Evolutionary conservation across 2,113 vertebrate species (phyloP), one percentile per base, ranked within the genome.

Genomic region (Chauna torquata): DNA sequence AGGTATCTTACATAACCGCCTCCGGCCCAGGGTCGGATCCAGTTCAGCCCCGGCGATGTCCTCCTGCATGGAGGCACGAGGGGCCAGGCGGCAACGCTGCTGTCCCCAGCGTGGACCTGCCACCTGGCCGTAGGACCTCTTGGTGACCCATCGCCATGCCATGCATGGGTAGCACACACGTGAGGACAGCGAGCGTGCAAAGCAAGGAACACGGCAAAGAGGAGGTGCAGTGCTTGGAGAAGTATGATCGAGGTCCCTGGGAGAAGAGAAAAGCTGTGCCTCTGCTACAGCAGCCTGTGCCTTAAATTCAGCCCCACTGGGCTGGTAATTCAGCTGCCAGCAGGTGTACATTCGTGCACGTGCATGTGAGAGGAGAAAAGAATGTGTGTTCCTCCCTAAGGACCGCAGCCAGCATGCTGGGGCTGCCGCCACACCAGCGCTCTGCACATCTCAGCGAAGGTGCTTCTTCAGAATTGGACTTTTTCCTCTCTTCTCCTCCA

Each of bases 1-100:
- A 96, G 97, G 95, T 96, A 96, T 86, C 90, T 97, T 97, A 97
- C 23, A 80, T 96, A 97, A 97, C 82, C 38, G 44, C 82, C 79
- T 47, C 96, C 86, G 81, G 64, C 86, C 64, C 14, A 47, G 42
- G 82, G 77, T 69, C 11, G 3, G 7, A 71, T 64, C 58, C 59
- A n/a, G 45, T 12, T 30, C 89, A 95, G 74, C 57, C 38, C 3
- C 54, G 27, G 38, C 0, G 0, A 5, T 27, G 61, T 76, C 52
- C 88, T 83, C n/a, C 52, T 13, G 20, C 50, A 8, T 1, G n/a
- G n/a, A 70, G 49, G 77, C 42, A 72, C 40, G 5, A 28, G 30
- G 49, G 54, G 4, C 4, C 30, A 49, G 40, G 40, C 6, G 16
- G 38, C 8, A 42, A 28, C 14, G 22, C 42, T 66, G 8, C 4